Conservation (phyloP, 2,113 vertebrate genomes). For the Labeo catla region DNA sequence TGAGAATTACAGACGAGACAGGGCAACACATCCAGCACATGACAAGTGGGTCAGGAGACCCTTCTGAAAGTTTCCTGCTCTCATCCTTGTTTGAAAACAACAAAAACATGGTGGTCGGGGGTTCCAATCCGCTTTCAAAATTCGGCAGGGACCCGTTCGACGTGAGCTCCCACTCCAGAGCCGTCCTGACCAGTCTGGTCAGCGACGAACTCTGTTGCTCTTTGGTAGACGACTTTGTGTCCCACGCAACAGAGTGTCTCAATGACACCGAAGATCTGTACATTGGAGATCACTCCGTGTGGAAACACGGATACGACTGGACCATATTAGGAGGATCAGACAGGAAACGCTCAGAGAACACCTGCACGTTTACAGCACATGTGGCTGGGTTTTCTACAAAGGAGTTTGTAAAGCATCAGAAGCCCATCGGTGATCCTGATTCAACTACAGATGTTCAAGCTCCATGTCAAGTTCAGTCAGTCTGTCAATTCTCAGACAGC, state of each 20-base stretch:
- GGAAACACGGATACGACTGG: conserved; percentile 76
- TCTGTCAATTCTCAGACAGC: conserved; percentile 67
- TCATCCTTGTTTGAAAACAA: conserved; percentile 76
- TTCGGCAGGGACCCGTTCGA: conserved; percentile 68
- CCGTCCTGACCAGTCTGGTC: conserved; percentile 74
- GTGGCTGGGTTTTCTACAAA: conserved; percentile 63
- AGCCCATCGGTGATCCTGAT: conserved; percentile 28
- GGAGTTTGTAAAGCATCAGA: conserved; percentile 42
- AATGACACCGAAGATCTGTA: conserved; percentile 67
- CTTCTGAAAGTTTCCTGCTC: conserved; percentile 73
- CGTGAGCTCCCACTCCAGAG: conserved; percentile 66
- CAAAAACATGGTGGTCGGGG: conserved; percentile 66
- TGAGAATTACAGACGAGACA: conserved; percentile 77
- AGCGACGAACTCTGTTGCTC: conserved; percentile 76
- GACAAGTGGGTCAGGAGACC: conserved; percentile 58
- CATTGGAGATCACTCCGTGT: conserved; percentile 68
- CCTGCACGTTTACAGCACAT: conserved; percentile 69
- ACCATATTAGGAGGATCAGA: conserved; percentile 71
- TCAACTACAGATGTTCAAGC: conserved; percentile 14
- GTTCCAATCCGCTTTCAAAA: conserved; percentile 68
- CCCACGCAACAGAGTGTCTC: conserved; percentile 60
- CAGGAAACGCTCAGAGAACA: conserved; percentile 37
- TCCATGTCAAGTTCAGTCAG: conserved; percentile 53
- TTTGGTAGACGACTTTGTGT: conserved; percentile 75
- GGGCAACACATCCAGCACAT: conserved; percentile 77